Percentiles rank a stretch among this genome's conserved stretches.
Conservation (phyloP, 2,797 vertebrate genomes). For the Cetoscarus ocellatus region DNA sequence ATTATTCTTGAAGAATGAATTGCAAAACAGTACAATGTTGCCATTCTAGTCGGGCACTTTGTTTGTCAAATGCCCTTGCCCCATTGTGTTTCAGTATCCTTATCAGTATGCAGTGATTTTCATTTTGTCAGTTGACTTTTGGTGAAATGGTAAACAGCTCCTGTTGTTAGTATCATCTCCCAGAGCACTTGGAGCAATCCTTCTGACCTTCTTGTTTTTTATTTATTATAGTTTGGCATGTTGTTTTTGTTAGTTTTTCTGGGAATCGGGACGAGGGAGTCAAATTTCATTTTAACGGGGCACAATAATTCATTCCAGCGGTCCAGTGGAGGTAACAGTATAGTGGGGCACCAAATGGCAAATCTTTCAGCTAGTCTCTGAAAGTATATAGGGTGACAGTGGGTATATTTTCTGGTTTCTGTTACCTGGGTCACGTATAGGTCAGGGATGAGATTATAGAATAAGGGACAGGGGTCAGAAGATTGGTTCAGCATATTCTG, state of each 20-base stretch:
- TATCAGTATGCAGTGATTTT: slow-evolving; percentile 4
- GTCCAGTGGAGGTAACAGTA: slow-evolving; percentile 58
- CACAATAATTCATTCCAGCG: slow-evolving; percentile 60
- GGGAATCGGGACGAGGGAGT: slow-evolving; percentile 43
- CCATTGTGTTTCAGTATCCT: not conserved
- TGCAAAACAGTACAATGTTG: not conserved
- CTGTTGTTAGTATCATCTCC: slow-evolving; percentile 21
- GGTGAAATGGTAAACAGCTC: slow-evolving; percentile 17
- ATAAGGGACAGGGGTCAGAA: slow-evolving; percentile 47
- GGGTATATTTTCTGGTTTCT: slow-evolving; percentile 65
- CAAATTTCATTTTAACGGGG: slow-evolving; percentile 59
- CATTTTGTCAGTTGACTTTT: slow-evolving; percentile 8
- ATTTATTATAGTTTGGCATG: slow-evolving; percentile 40
- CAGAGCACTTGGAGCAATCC: slow-evolving; percentile 32
- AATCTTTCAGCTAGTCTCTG: slow-evolving; percentile 41
- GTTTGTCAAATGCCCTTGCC: slow-evolving; percentile 9
- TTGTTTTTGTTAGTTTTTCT: slow-evolving; percentile 47
- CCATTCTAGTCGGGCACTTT: too few relatives aligned
- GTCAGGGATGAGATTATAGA: slow-evolving; percentile 57
- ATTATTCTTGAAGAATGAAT: not conserved
- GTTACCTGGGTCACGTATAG: slow-evolving; percentile 64
- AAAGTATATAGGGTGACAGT: slow-evolving; percentile 50
- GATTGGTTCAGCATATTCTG: slow-evolving; percentile 62
- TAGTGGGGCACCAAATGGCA: slow-evolving; percentile 54
- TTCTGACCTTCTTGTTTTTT: slow-evolving; percentile 51